Evolutionary conservation across 2,113 vertebrate species (phyloP).

Genomic region (Dipodomys spectabilis): DNA sequence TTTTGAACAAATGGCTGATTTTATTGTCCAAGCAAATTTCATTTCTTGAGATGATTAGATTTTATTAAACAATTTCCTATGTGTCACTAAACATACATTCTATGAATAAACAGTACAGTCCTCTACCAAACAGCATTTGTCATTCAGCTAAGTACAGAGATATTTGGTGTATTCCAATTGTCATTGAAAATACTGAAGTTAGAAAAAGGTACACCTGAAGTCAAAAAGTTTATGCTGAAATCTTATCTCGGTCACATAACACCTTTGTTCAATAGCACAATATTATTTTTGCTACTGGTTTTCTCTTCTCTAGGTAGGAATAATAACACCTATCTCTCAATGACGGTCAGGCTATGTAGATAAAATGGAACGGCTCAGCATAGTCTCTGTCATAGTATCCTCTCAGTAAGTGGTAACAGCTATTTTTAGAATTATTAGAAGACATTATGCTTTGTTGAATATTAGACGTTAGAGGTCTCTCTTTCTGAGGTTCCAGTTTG

Average conservation of each 20-base stretch:
- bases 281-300: not conserved
- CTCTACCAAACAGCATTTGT: slow-evolving; percentile 76
- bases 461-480: slow-evolving; percentile 1
- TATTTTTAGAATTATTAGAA: slow-evolving; percentile 22
- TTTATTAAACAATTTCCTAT: slow-evolving; percentile 84
- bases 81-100: slow-evolving; percentile 75
- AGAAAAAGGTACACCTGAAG: not conserved
- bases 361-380: slow-evolving; percentile 30
- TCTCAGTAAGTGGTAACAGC: slow-evolving; percentile 8
- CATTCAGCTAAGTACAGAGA: slow-evolving; percentile 77
- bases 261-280: not conserved
- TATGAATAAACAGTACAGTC: slow-evolving; percentile 78
- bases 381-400: slow-evolving; percentile 1
- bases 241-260: slow-evolving; percentile 40
- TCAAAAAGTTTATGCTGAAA: slow-evolving; percentile 25
- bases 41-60: slow-evolving; percentile 81
- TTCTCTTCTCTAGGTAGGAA: slow-evolving; percentile 23
- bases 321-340: not conserved
- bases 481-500: not conserved
- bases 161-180: slow-evolving; percentile 35
- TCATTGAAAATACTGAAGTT: slow-evolving; percentile 1
- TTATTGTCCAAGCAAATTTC: slow-evolving; percentile 85
- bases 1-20: slow-evolving; percentile 82
- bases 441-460: not conserved
- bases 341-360: slow-evolving; percentile 10